Base-by-base conservation (phyloP, 2,113 vertebrate genomes). In the Scophthalmus maximus region DNA sequence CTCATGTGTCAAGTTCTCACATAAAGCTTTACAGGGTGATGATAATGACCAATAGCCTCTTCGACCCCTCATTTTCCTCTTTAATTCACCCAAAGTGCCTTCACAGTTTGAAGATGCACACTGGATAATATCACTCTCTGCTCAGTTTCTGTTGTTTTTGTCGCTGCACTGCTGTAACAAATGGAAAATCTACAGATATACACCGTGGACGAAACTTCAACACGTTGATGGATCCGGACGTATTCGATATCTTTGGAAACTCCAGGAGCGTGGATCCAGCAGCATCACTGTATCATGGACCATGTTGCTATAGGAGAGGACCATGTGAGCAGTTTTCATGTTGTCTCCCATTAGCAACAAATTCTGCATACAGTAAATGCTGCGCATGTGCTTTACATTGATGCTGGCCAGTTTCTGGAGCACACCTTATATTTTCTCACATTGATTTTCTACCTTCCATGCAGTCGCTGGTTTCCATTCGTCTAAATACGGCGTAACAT, bases 401-500 rank as follows among this genome's bases (percentile, higher is more conserved):
- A 56, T 63, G 60, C 77, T 49, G 72, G 64, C 30, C 52, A 55
- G 42, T 68, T 71, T 68, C 73, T 25, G 51, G 60, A 59, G 23
- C 71, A 68, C n/a, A 14, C 26, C 40, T 65, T 82, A 73, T 65
- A 78, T 75, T n/a, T n/a, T 72, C 66, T 72, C 15, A 22, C 26
- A 70, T 67, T 76, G 64, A 83, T 80, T 78, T 81, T 60, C 36
- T 62, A 60, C 55, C 52, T 79, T 64, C 44, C 27, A 57, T 30
- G 11, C 63, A 47, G 51, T 32, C 1, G 7, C 65, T 58, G 61
- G 12, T 66, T 70, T 71, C 38, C 56, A 71, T 78, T 71, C 18
- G 59, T 85, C 46, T 53, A 42, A 27, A 20, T 30, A 38, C 9
- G 20, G 38, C 46, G 50, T 53, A 51, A 51, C 25, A 40, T 66